A percentile compares a stretch with the other conserved stretches of the same genome.
Conservation (phyloP, 2,113 vertebrate species). For the Fukomys damarensis region DNA sequence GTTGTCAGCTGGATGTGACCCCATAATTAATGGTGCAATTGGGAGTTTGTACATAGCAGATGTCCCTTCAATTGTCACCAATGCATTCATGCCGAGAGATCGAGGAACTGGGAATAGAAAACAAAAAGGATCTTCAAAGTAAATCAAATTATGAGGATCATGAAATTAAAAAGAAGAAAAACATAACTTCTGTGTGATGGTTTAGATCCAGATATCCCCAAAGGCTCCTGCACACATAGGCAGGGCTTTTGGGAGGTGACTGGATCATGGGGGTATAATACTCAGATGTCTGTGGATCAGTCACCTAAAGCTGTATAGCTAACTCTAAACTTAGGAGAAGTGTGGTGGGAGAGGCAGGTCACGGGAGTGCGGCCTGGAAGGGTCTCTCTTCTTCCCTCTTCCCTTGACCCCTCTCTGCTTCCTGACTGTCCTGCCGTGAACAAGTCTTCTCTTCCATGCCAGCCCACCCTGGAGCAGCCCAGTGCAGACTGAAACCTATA, state of each 20-base stretch:
- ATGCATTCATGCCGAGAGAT: constrained; percentile 93
- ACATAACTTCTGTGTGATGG: background rate
- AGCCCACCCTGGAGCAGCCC: no score
- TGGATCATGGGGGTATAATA: background rate
- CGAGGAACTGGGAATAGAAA: constrained; percentile 90
- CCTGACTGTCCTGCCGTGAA: background rate
- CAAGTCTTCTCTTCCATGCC: background rate
- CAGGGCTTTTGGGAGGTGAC: background rate
- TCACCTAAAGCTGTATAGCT: background rate
- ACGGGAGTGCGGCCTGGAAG: background rate
- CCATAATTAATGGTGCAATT: constrained; percentile 96
- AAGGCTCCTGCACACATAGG: background rate
- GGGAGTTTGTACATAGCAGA: constrained; percentile 95
- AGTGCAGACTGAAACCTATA: background rate
- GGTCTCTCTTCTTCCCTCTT: background rate
- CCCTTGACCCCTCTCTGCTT: background rate
- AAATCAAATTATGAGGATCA: background rate
- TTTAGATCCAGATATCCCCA: background rate
- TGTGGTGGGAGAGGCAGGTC: background rate
- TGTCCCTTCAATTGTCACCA: constrained; percentile 96
- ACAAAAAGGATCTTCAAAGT: background rate
- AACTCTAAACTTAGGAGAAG: background rate
- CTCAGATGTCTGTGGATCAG: background rate
- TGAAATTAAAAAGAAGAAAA: background rate
- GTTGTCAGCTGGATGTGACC: constrained; percentile 97